Base-by-base conservation (phyloP, 1,140 invertebrate species). In the Drosophila mojavensis region DNA sequence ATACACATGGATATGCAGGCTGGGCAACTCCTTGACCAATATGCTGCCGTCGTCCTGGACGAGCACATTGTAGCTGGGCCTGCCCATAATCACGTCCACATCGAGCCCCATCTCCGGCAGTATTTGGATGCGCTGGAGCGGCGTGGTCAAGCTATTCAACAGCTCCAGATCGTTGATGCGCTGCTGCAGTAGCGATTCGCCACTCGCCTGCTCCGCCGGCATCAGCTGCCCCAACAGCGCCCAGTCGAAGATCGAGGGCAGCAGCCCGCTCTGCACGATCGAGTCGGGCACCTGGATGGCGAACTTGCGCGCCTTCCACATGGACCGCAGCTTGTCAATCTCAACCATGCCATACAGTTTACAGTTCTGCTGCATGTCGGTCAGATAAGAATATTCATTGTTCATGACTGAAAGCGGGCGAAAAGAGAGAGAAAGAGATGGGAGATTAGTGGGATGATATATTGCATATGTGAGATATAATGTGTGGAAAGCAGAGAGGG, bases 191-290 rank as follows among this genome's bases (percentile, higher is more conserved):
- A 75, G 5, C 26, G 36, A 0, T 3, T 60, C 53, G 7, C 50
- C 75, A 13, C 10, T 26, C 0, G 20, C 20, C 20, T 75, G 71
- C 50, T 69, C 66, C 6, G 45, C 15, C 4, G 60, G 55, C 72
- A 78, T 75, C n/a, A 78, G 9, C 11, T 78, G 55, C 1, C 39
- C 10, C 26, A 78, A 5, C 4, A 78, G 28, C 6, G 48, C 28
- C 75, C 75, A 78, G 4, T 78, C 75, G 9, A 78, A 78, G 3
- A 78, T 78, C 60, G 71, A 70, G 1, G 62, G 71, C 36, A 78
- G 24, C 20, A 78, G 51, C 1, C 70, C 61, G 26, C 56, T 75
- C 24, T 56, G 48, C 33, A 78, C 59, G 3, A 78, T 20, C 5
- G 59, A 39, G 9, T 65, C 56, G 26, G 72, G 59, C 30, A 70